These are phyloP conservation scores for Glaucomys volans DNA, from an alignment of 2,113 vertebrate species.

Conservation along the genomic window DNA sequence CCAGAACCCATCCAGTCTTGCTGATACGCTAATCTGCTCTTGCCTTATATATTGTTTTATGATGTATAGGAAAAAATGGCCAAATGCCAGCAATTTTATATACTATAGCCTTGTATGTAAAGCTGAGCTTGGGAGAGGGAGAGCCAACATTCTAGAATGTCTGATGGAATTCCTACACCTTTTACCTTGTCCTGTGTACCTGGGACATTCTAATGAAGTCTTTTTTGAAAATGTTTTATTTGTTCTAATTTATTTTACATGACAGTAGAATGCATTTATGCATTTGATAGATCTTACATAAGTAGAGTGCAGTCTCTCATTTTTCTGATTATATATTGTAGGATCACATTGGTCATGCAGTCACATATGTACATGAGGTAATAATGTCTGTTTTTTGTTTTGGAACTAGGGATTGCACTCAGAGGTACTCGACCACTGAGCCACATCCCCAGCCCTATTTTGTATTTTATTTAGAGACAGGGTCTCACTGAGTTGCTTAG, in stretches of 20 bases:
- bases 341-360: no score
- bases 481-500: no score
- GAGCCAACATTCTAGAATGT: neutral
- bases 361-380: no score
- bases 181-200: neutral
- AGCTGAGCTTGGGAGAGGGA: neutral
- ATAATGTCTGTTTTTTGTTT: neutral
- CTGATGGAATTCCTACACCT: neutral
- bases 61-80: neutral
- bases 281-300: no score
- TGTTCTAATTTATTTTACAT: no score
- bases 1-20: neutral
- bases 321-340: no score
- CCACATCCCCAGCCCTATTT: no score
- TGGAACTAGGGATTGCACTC: no score
- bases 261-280: no score
- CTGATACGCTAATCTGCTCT: neutral
- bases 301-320: no score
- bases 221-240: neutral
- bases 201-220: neutral
- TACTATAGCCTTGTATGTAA: fast-evolving
- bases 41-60: neutral
- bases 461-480: no score
- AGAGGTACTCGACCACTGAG: no score
- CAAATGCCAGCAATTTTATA: neutral